Percentiles rank a stretch among this genome's conserved stretches.
These are phyloP conservation scores for Melanotus villosus DNA, from an alignment of 2,888 invertebrate genomes.

Conservation along the genomic window DNA sequence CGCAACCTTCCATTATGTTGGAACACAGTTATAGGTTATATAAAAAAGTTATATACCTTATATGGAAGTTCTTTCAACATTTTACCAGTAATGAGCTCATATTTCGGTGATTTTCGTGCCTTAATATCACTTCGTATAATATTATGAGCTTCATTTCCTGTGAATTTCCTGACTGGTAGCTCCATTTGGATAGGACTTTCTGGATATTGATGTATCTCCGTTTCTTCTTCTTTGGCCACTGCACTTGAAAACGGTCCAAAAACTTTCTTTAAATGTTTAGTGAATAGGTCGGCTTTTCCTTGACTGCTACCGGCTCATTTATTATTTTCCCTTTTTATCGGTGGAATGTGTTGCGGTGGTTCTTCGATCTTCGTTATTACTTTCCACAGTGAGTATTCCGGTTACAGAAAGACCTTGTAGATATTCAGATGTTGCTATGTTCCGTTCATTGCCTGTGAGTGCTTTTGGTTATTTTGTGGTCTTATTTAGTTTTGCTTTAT, in stretches of 20 bases:
- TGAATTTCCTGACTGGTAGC: constrained; percentile 19
- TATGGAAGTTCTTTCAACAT: constrained; percentile 19
- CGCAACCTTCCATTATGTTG: constrained; percentile 2
- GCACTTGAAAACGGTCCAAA: background rate
- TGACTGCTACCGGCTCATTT: background rate
- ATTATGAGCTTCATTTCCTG: no score
- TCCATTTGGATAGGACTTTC: constrained; percentile 12
- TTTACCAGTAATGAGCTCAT: constrained; percentile 11
- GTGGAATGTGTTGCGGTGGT: constrained; percentile 12
- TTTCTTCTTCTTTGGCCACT: constrained; percentile 2
- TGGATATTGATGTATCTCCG: background rate
- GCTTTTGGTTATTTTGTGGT: background rate
- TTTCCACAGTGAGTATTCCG: constrained; percentile 4
- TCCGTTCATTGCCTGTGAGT: background rate
- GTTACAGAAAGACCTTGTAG: background rate
- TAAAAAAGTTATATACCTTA: background rate
- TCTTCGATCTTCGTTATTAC: background rate
- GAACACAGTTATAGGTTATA: background rate
- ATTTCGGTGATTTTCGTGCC: constrained; percentile 15
- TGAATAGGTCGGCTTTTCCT: background rate
- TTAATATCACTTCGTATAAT: background rate
- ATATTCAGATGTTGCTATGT: constrained; percentile 1
- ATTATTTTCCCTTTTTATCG: background rate
- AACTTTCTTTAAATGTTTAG: constrained; percentile 1
- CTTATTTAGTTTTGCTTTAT: background rate